These are phyloP conservation scores for Psophia crepitans DNA, from an alignment of 2,113 vertebrate species.

Conservation along the genomic window DNA sequence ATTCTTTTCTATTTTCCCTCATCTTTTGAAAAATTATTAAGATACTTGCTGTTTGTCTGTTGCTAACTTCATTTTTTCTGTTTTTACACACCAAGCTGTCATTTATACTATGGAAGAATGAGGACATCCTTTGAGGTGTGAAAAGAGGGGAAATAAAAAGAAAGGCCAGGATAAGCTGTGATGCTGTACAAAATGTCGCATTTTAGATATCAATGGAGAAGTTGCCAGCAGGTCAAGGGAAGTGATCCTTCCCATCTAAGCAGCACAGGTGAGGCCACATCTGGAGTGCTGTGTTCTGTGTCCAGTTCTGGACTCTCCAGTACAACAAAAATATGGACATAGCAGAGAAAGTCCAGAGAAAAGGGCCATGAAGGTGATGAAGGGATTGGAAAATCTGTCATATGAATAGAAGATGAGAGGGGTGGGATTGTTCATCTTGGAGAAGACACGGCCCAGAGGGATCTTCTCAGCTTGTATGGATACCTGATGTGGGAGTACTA, in stretches of 20 bases:
- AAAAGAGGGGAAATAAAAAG: not conserved
- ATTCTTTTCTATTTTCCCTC: not conserved
- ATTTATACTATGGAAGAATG: not conserved
- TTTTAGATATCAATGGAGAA: not conserved
- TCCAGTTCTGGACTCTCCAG: not conserved
- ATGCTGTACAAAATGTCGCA: not conserved
- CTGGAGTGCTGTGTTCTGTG: not conserved
- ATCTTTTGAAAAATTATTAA: not conserved
- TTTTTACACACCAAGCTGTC: not conserved
- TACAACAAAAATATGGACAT: not conserved
- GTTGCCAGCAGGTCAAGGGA: not conserved
- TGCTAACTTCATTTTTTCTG: not conserved
- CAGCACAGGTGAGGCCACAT: not conserved
- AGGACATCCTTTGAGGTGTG: not conserved
- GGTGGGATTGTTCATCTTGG: not conserved
- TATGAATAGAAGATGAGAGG: not conserved
- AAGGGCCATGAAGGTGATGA: not conserved
- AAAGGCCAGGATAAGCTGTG: not conserved
- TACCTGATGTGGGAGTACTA: not conserved
- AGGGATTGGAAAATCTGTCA: not conserved
- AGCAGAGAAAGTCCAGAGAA: not conserved
- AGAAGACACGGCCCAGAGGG: not conserved
- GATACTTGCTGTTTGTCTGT: not conserved
- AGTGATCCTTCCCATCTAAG: not conserved
- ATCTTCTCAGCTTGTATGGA: not conserved